Evolutionary conservation across 1,140 invertebrate species (phyloP), one percentile per base, ranked within the genome.

Genomic region (Diachasmimorpha longicaudata): DNA sequence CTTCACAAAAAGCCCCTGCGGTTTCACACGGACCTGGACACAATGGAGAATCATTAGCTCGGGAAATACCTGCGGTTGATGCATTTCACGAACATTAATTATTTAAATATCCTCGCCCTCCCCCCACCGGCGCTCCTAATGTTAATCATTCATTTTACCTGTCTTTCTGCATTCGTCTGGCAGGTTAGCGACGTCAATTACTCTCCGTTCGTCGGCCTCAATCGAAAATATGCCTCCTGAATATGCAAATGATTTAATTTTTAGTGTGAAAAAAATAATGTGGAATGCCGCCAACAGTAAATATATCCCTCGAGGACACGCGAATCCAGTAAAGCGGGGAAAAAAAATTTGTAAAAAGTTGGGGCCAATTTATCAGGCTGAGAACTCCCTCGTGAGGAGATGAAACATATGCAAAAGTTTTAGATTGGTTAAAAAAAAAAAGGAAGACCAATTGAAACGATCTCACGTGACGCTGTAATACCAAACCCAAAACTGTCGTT

Each of bases 401-500:
- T 16, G 39, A 42, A 39, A 69, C 39, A 69, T 69, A 69, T 48
- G 42, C 42, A 70, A 23, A 21, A 48, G 42, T 44, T 70, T 14
- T 16, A 55, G 19, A 71, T 36, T 13, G 23, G 58, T 19, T 63
- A 4, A 14, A 25, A 11, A 70, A 44, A 13, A 46, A 70, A 68
- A 68, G 52, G 21, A 25, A 52, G 69, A 55, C 19, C n/a, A 21
- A 13, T 63, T 46, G 21, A 39, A 55, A 67, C 58, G 58, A 63
- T 4, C 21, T 10, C 13, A 6, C 23, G 23, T 46, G 73, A 55
- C 58, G 68, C 70, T 23, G 37, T 58, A 67, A 72, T 72, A 75
- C 46, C 46, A 73, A 72, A 25, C 48, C 77, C 70, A 66, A 69
- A 75, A 72, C 77, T 76, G 77, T 78, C 77, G 77, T 31, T 73